A percentile compares a stretch with the other conserved stretches of the same genome.
Evolutionary conservation across 2,113 vertebrate species (phyloP).

Genomic region (Varanus salvator): DNA sequence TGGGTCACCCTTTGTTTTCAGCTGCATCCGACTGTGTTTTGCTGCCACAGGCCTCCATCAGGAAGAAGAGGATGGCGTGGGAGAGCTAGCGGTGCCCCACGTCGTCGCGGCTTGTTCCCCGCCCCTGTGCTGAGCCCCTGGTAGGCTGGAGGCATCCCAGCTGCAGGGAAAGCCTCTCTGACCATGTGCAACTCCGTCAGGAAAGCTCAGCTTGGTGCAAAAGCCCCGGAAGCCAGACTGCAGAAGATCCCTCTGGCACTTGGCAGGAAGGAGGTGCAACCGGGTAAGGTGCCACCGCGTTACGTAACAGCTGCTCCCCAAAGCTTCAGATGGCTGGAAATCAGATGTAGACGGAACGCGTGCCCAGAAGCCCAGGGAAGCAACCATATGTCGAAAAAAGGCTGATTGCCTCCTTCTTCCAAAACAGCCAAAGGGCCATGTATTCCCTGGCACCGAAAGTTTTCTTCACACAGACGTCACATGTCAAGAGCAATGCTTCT

Average conservation of each 20-base stretch:
- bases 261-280: neutral
- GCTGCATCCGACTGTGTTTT: slow-evolving; percentile 40
- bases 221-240: neutral
- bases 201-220: neutral
- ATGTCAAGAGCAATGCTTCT: neutral
- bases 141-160: neutral
- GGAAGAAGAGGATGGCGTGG: slow-evolving; percentile 22
- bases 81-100: neutral
- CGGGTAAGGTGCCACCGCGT: neutral
- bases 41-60: slow-evolving; percentile 20
- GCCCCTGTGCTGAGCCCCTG: neutral
- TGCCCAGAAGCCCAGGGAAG: neutral
- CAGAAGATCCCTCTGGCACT: neutral
- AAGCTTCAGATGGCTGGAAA: neutral
- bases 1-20: slow-evolving; percentile 37
- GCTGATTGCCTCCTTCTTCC: neutral
- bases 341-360: neutral
- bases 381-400: neutral
- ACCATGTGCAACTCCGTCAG: neutral
- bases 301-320: neutral
- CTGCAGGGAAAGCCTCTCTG: neutral
- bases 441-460: neutral
- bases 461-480: neutral
- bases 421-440: neutral
- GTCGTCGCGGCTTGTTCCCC: neutral